Conservation (phyloP, 2,797 vertebrate species). For the Lithobates pipiens region DNA sequence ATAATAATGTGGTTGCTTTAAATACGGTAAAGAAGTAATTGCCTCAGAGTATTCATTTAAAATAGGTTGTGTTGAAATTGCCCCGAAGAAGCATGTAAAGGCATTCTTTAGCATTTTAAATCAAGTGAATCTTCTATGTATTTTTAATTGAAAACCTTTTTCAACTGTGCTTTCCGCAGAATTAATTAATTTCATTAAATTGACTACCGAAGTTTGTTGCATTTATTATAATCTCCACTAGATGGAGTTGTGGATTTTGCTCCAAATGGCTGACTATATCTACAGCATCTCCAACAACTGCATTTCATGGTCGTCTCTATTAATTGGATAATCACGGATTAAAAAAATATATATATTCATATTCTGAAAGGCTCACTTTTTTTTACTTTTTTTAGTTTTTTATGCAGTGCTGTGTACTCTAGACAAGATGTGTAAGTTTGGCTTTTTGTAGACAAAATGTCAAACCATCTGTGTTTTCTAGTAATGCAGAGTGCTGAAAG, state of each 20-base stretch:
- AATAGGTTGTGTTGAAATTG: no score
- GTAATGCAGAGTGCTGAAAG: no score
- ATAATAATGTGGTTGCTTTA: neutral
- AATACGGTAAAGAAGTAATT: neutral
- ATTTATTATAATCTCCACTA: constrained; percentile 33
- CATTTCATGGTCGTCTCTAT: no score
- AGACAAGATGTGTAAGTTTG: neutral
- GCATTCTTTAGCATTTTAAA: neutral
- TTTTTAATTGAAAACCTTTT: neutral
- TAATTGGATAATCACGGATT: no score
- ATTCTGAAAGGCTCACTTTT: no score
- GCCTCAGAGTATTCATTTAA: no score
- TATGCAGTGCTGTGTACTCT: neutral
- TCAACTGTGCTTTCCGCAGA: neutral
- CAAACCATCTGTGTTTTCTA: neutral
- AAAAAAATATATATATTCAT: no score
- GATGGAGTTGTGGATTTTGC: constrained; percentile 30
- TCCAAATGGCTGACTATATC: neutral
- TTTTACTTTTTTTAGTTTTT: neutral
- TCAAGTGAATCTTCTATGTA: neutral
- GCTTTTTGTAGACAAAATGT: no score
- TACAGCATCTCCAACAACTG: neutral
- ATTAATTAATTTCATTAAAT: neutral
- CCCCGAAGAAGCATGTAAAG: neutral
- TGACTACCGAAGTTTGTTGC: neutral